Evolutionary conservation across 2,888 invertebrate genomes (phyloP), one percentile per base, ranked within the genome.

Genomic region (Thymelicus lineola): DNA sequence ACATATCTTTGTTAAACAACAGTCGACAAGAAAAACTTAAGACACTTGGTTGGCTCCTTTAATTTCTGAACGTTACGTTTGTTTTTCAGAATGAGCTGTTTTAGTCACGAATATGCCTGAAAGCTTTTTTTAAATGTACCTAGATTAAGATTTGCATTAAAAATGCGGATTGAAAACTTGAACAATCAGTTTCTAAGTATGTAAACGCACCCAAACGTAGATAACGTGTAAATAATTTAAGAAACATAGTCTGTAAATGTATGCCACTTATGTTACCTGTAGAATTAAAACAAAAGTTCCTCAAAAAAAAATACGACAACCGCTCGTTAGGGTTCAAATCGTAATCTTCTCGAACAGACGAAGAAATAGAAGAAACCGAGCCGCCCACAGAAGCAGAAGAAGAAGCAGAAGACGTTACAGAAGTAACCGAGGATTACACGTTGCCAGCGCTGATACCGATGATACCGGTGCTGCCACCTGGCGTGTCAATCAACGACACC

Each of bases 271-370:
- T 7, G 7, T 10, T 38, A 6, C 7, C 10, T 10, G 4, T 42
- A 42, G 9, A 9, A 42, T 10, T 42, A 42, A 4, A 12, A 42
- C 12, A 42, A 42, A 42, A 12, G 42, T 42, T 12, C 4, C 4
- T 42, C 10, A 12, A 66, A 68, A 79, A 79, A 84, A 89, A 91
- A 89, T 90, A 92, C 91, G 93, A 91, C 91, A 91, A 91, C 90
- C 89, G 85, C 86, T 80, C 82, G 82, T 82, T 79, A 74, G 77
- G 77, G 74, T 82, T 82, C 83, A 82, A 80, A 76, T 59, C 68
- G 80, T 79, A 77, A 74, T 68, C 77, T 87, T 86, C 79, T 82
- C 77, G 75, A 76, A 77, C 89, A 92, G 91, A 91, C 88, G 90
- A 91, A 84, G 89, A 79, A 71, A 66, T 66, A 79, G 89, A 89